Conservation (phyloP, 2,113 vertebrate species). For the Alces alces region DNA sequence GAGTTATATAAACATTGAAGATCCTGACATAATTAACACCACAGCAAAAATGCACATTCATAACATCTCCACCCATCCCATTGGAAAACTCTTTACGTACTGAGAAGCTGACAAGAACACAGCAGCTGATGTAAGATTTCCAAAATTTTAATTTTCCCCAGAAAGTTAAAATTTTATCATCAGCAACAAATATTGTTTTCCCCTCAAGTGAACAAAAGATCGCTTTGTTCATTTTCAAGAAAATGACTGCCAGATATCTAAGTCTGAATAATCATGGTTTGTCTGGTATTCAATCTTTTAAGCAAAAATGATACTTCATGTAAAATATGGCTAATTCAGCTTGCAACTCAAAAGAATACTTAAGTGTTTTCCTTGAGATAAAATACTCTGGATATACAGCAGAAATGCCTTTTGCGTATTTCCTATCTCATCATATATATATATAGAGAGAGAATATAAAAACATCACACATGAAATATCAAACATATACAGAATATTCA, state of each 20-base stretch:
- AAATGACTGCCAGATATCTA: conserved; percentile 28
- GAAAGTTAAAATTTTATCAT: conserved; percentile 20
- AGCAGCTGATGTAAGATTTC: conserved; percentile 10
- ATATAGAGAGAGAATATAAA: neutral
- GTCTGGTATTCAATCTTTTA: neutral
- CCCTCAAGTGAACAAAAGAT: neutral
- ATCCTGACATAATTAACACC: neutral
- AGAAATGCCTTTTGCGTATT: neutral
- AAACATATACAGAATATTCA: neutral
- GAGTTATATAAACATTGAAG: neutral
- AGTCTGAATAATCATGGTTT: conserved; percentile 20
- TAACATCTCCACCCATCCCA: neutral
- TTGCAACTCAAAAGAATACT: neutral
- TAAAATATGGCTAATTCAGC: conserved; percentile 6
- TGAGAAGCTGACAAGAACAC: neutral
- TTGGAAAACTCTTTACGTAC: neutral
- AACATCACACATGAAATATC: neutral
- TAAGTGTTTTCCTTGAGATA: neutral
- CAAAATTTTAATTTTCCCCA: conserved; percentile 50
- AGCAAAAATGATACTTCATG: neutral
- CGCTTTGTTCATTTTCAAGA: conserved; percentile 36
- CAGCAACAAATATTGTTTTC: conserved; percentile 23
- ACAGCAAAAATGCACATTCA: neutral
- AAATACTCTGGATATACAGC: neutral
- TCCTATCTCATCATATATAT: neutral